Evolutionary conservation across 2,113 vertebrate species (phyloP), one percentile per base, ranked within the genome.

Genomic region (Syrrhaptes paradoxus): DNA sequence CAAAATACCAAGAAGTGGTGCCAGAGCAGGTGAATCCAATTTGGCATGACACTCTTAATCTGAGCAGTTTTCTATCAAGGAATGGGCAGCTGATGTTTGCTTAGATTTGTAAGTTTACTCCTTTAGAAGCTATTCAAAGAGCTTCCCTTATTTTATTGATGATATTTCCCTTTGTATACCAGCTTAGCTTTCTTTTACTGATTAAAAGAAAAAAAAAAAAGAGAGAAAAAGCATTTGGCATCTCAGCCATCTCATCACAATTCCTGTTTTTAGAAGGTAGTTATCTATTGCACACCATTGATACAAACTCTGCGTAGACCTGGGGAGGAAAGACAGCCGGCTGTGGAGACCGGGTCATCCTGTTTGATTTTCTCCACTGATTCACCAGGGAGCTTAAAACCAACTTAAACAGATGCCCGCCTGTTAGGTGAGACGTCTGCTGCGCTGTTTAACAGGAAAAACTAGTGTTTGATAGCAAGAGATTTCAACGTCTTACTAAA

Each of bases 361-460:
- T 36, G 34, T 24, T 55, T 57, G 20, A 36, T 51, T 62, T 68
- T 92, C 55, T 81, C 15, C 31, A 24, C 76, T 62, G 89, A 63
- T 62, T 32, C 41, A 51, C 46, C 80, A 87, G 48, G 43, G 82
- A 79, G 36, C 49, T 65, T 79, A 61, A 81, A 89, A 76, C 46
- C 13, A 8, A 25, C 62, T 93, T 65, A 58, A 52, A 66, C 36
- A 76, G 58, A 46, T 94, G 46, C 28, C 34, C 76, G 46, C 38
- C 62, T 88, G 54, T 79, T 93, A 58, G 52, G 49, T 73, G 68
- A 92, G 88, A 86, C 4, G 71, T 62, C 71, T 93, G 75, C 79
- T 77, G 59, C 43, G 38, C 63, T 88, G 55, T 76, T 87, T 45
- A 88, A 90, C 88, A 90, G 83, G 82, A 94, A 93, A 85, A 95